Evolutionary conservation across 2,888 invertebrate species (phyloP).

Genomic region (Heliconius erato): DNA sequence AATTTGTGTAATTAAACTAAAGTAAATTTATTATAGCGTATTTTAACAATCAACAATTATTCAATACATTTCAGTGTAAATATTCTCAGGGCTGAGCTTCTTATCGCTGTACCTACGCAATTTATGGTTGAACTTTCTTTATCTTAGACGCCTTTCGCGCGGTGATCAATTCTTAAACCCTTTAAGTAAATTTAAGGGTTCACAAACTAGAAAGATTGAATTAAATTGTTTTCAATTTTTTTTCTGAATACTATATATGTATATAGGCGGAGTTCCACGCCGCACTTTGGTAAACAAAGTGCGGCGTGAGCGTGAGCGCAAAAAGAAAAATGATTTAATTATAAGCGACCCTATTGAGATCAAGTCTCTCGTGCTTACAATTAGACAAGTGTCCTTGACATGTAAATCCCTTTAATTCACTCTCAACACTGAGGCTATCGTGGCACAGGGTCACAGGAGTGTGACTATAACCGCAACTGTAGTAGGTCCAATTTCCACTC

Average conservation of each 20-base stretch:
- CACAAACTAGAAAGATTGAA: not conserved
- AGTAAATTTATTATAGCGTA: not conserved
- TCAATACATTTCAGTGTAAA: not conserved
- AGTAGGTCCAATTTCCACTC: too few species aligned
- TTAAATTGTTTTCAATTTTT: not conserved
- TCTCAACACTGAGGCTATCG: too few species aligned
- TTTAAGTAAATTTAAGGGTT: not conserved
- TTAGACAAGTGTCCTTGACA: too few species aligned
- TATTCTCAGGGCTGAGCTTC: constrained; percentile 13
- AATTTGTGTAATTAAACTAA: too few species aligned
- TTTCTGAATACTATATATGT: not conserved
- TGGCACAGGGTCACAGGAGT: too few species aligned
- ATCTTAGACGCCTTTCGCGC: constrained; percentile 7
- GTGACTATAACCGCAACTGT: too few species aligned
- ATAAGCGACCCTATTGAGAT: too few species aligned
- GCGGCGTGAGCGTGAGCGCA: too few species aligned
- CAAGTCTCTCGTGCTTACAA: too few species aligned
- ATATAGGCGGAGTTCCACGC: not conserved
- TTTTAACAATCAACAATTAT: not conserved
- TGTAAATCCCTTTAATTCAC: too few species aligned
- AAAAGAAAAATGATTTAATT: too few species aligned
- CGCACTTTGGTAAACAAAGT: not conserved
- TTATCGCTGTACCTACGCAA: constrained; percentile 31
- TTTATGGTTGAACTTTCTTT: constrained; percentile 38
- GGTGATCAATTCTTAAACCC: not conserved